Conservation (phyloP, 2,888 invertebrate species). For the Adineta ricciae region DNA sequence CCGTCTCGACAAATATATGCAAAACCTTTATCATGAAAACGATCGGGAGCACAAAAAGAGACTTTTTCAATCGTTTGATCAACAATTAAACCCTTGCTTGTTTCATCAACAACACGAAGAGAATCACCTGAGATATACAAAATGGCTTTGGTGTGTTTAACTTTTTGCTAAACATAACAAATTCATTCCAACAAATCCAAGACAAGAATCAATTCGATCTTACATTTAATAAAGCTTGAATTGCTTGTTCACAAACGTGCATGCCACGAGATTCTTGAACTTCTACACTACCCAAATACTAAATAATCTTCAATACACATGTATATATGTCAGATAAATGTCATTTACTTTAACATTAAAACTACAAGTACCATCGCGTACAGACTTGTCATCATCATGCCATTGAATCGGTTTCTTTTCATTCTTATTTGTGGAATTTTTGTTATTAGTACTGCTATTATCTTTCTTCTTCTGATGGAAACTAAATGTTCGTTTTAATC, state of each 20-base stretch:
- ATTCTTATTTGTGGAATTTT: not conserved
- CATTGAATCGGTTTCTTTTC: conserved; percentile 80
- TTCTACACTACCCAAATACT: conserved; percentile 93
- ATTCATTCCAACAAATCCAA: not conserved
- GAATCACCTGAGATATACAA: conserved; percentile 64
- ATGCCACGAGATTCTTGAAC: conserved; percentile 98
- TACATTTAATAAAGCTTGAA: conserved; percentile 76
- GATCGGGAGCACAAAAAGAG: conserved; percentile 98
- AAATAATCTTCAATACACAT: conserved; percentile 49
- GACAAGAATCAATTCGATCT: conserved; percentile 46
- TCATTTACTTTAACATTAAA: conserved; percentile 75
- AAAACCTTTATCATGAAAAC: conserved; percentile 91
- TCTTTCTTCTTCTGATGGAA: conserved; percentile 20
- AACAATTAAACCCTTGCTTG: conserved; percentile 82
- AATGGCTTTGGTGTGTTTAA: conserved; percentile 49
- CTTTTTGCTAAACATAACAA: conserved; percentile 39
- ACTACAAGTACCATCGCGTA: conserved; percentile 85
- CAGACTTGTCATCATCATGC: conserved; percentile 93
- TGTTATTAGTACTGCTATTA: not conserved
- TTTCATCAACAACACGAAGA: conserved; percentile 89
- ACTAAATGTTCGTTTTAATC: conserved; percentile 26
- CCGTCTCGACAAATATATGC: conserved; percentile 98
- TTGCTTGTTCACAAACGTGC: conserved; percentile 97
- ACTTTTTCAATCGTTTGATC: conserved; percentile 99
- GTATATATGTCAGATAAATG: conserved; percentile 34